These are phyloP conservation scores for Fissipunctia ypsillon DNA, from an alignment of 2,888 invertebrate genomes.

Conservation along the genomic window DNA sequence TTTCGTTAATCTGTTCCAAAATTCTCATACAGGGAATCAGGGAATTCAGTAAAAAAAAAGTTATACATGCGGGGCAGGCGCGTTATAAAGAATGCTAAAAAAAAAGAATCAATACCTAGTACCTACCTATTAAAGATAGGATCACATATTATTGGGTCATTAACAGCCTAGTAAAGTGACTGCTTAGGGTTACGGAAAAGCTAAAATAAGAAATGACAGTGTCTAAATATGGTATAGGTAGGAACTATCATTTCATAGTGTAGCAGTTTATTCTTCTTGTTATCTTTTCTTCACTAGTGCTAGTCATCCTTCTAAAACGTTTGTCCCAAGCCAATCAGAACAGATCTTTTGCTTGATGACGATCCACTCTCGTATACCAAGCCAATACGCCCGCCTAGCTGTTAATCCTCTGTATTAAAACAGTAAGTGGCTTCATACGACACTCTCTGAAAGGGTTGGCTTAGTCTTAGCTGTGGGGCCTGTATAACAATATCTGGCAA, in stretches of 20 bases:
- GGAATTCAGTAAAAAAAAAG: no score
- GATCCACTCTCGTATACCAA: slow-evolving; percentile 3
- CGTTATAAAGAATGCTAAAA: no score
- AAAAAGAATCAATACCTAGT: no score
- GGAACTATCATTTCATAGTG: neutral
- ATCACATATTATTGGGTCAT: no score
- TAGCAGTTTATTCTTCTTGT: neutral
- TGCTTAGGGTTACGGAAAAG: no score
- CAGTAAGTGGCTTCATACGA: slow-evolving; percentile 65
- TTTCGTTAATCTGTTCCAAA: no score
- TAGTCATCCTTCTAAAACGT: neutral
- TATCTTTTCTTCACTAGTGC: neutral
- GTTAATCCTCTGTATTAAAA: slow-evolving; percentile 47
- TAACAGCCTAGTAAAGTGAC: no score
- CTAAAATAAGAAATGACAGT: no score
- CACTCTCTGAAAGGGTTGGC: slow-evolving; percentile 51
- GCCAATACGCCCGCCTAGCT: slow-evolving; percentile 9
- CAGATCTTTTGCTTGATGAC: neutral
- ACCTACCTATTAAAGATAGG: no score
- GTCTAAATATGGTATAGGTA: no score
- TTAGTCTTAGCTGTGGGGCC: slow-evolving; percentile 36
- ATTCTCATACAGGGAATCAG: no score
- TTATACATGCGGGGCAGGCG: no score
- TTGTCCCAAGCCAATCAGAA: neutral
- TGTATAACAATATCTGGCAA: slow-evolving; percentile 23